Percentiles rank a stretch among this genome's conserved stretches.
phyloP scores from a whole-genome alignment of 2,888 invertebrate species.

The Sepiola atlantica region DNA sequence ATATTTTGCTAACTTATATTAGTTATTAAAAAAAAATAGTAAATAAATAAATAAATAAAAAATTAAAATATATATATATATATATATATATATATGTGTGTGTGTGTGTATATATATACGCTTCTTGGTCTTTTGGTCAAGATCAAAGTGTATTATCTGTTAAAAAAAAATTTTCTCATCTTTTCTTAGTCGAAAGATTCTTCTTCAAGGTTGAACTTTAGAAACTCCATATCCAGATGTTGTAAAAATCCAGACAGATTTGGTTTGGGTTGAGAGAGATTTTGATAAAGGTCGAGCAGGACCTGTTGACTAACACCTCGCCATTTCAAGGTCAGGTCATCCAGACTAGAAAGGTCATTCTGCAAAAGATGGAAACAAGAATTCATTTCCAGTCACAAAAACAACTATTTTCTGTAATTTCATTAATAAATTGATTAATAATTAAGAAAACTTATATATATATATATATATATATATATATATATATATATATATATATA shows the following conservation, averaged over 20 bases:
- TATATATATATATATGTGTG: too few relatives aligned
- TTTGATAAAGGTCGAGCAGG: slow-evolving; percentile 59
- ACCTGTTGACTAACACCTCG: slow-evolving; percentile 60
- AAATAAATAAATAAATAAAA: too few relatives aligned
- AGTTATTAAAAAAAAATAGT: too few relatives aligned
- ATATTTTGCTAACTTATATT: too few relatives aligned
- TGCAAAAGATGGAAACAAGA: slow-evolving; percentile 52
- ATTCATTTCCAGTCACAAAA: background rate
- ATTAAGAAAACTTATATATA: too few relatives aligned
- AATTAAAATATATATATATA: too few relatives aligned
- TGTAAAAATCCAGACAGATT: slow-evolving; percentile 59
- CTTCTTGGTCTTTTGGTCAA: too few relatives aligned
- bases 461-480: too few relatives aligned
- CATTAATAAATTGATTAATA: background rate
- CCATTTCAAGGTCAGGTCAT: slow-evolving; percentile 63
- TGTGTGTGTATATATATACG: too few relatives aligned
- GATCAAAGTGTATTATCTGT: too few relatives aligned
- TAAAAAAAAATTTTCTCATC: too few relatives aligned
- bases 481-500: too few relatives aligned
- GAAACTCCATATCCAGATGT: slow-evolving; percentile 60
- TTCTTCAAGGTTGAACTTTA: slow-evolving; percentile 57
- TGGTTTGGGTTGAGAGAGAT: slow-evolving; percentile 62
- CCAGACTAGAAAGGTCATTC: slow-evolving; percentile 62
- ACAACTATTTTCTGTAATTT: background rate
- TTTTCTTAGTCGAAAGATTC: slow-evolving; percentile 53